Base-by-base conservation (phyloP, 2,113 vertebrate genomes). In the Eurypyga helias region DNA sequence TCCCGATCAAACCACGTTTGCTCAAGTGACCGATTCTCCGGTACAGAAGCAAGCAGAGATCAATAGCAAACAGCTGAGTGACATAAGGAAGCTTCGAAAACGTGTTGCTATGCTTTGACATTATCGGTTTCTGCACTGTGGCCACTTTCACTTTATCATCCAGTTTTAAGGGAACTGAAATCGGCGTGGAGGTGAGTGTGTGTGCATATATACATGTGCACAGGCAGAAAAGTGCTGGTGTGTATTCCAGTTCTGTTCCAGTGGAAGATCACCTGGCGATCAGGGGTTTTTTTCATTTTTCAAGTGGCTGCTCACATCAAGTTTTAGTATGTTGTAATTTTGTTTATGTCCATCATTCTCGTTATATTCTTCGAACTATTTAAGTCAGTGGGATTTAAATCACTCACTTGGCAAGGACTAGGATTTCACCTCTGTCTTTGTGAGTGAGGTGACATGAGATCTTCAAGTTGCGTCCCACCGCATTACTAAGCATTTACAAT, bases 21-120 rank as follows among this genome's bases (percentile, higher is more conserved):
- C 99, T 5, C 98, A 99, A 93, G 99, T 99, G 77, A 94, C 97
- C 1, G 99, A 99, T 95, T 99, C 99, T 29, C 99, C 99, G 18
- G 99, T 99, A 38, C 95, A 97, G 87, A 81, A 99, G 57, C 99
- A 99, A 98, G 99, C 99, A 45, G 98, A 98, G 97, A 98, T 99
- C 97, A 99, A 99, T n/a, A 99, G 98, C 89, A 98, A 99, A 75
- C 99, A 99, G 71, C 99, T 99, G 41, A 99, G 99, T 95, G 99
- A 99, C 52, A 99, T 99, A 98, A 95, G 99, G 99, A 72, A 66
- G 34, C 38, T 33, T 38, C 41, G 43, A 57, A 70, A 72, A 89
- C 51, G 5, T 4, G 18, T 46, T 31, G 26, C 58, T 75, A 1
- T 13, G 4, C 8, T 60, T 34, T 48, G 61, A 48, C 7, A 11